Percentiles rank a stretch among this genome's conserved stretches.
Conservation (phyloP, 2,888 invertebrate species). For the Dynastes maya region DNA sequence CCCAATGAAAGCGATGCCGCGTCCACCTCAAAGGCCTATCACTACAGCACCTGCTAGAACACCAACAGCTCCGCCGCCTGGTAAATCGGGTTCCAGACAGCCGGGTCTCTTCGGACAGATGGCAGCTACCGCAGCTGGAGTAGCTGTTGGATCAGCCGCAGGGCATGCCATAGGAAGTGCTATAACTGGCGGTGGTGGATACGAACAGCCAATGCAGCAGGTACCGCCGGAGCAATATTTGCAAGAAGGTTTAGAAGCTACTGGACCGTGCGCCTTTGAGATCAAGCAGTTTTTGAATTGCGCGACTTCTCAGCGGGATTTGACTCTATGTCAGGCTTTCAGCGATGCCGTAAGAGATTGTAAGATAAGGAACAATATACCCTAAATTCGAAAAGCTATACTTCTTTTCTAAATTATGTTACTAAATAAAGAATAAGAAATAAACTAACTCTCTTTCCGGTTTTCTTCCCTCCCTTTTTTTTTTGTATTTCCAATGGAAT, state of each 20-base stretch:
- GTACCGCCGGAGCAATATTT: conserved; percentile 70
- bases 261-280: conserved; percentile 94
- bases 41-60: conserved; percentile 53
- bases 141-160: conserved; percentile 97
- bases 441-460: too few relatives aligned
- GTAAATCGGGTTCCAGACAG: conserved; percentile 78
- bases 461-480: too few relatives aligned
- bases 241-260: conserved; percentile 72
- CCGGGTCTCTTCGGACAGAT: conserved; percentile 96
- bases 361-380: conserved; percentile 75
- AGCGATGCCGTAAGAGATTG: conserved; percentile 98
- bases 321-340: conserved; percentile 95
- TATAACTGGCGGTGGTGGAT: conserved; percentile 81
- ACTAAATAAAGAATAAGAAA: too few relatives aligned
- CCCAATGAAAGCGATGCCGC: conserved; percentile 8
- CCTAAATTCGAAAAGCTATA: conserved; percentile 3
- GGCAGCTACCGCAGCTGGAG: conserved; percentile 99
- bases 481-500: too few relatives aligned
- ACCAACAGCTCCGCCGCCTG: conserved; percentile 69
- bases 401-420: background rate
- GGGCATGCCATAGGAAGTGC: conserved; percentile 95
- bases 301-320: conserved; percentile 90
- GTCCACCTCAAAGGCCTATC: conserved; percentile 64
- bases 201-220: conserved; percentile 61
- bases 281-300: conserved; percentile 97